phyloP scores from a whole-genome alignment of 2,888 invertebrate species.

The Spicauda simplicius region DNA sequence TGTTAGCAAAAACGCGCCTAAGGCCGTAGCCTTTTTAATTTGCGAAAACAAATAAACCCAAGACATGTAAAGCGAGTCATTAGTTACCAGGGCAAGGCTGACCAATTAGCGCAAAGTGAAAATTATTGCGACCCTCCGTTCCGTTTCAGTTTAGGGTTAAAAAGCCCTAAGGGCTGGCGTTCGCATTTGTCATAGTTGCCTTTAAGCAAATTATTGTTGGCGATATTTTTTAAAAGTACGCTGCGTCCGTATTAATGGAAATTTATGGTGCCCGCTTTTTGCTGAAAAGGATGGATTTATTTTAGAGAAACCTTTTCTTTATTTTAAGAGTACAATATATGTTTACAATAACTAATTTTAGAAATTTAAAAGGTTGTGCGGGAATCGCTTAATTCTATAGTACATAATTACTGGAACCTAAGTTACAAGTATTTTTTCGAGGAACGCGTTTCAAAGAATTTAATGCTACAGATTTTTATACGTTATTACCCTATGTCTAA shows the following conservation, averaged over 20 bases:
- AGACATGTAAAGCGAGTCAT: slow-evolving; percentile 44
- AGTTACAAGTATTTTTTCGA: too few species aligned
- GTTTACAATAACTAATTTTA: too few species aligned
- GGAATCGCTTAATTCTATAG: too few species aligned
- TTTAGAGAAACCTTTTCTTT: neutral
- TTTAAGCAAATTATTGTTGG: slow-evolving; percentile 23
- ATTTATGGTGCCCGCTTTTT: slow-evolving; percentile 9
- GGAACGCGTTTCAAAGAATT: too few species aligned
- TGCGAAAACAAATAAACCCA: slow-evolving; percentile 36
- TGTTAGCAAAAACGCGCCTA: neutral
- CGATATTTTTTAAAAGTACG: slow-evolving; percentile 26
- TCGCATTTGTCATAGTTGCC: slow-evolving; percentile 34
- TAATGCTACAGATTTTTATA: too few species aligned
- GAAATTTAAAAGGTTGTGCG: too few species aligned
- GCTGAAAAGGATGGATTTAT: slow-evolving; percentile 4
- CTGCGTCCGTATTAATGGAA: slow-evolving; percentile 3
- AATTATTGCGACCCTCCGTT: slow-evolving; percentile 54
- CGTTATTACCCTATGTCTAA: too few species aligned
- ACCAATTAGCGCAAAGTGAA: slow-evolving; percentile 61
- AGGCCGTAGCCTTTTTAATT: neutral
- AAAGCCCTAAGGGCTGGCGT: neutral
- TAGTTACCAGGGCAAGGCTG: slow-evolving; percentile 44
- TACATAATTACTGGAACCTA: too few species aligned
- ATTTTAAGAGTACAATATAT: neutral
- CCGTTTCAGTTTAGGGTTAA: slow-evolving; percentile 35